Evolutionary conservation across 2,113 vertebrate species (phyloP), one percentile per base, ranked within the genome.

Genomic region (Echinops telfairi): DNA sequence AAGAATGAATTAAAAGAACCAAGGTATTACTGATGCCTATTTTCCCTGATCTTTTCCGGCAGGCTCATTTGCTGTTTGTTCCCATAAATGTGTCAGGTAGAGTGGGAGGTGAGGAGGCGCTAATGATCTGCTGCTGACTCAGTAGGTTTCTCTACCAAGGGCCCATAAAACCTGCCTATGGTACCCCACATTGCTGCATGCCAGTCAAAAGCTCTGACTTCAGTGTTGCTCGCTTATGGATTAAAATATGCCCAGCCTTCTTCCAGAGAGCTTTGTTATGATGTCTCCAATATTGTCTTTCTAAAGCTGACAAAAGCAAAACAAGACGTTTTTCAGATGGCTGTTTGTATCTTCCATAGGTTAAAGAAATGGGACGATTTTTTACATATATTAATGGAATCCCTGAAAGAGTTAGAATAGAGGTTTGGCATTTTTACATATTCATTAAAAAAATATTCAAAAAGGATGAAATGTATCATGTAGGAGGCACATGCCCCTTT

Each of bases 231-330:
- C 47, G n/a, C 0, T 57, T 83, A 29, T 25, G n/a, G 38, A 33
- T n/a, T 62, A 64, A 86, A 89, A 36, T 43, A 19, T 78, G 33
- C 84, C 78, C 19, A 73, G 53, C 3, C 29, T 36, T 85, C 23
- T 85, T 92, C 83, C 12, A 84, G 16, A 73, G 15, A 85, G 12
- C 22, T 77, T 40, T 78, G n/a, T 20, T 43, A n/a, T 20, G 66
- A 88, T 68, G n/a, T 71, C 64, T 91, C 68, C 4, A 92, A 80
- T 76, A 47, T 53, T 83, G 1, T 78, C 25, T 71, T 23, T 38
- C 17, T 90, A 57, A 85, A 83, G 73, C 71, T 78, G 60, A 58
- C n/a, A 78, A 86, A 77, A 78, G 23, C 25, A 64, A 94, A 82
- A 43, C 6, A 40, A 33, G 27, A 16, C 43, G 47, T 25, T 76